Evolutionary conservation across 2,888 invertebrate genomes (phyloP).

Genomic region (Apamea epomidion): DNA sequence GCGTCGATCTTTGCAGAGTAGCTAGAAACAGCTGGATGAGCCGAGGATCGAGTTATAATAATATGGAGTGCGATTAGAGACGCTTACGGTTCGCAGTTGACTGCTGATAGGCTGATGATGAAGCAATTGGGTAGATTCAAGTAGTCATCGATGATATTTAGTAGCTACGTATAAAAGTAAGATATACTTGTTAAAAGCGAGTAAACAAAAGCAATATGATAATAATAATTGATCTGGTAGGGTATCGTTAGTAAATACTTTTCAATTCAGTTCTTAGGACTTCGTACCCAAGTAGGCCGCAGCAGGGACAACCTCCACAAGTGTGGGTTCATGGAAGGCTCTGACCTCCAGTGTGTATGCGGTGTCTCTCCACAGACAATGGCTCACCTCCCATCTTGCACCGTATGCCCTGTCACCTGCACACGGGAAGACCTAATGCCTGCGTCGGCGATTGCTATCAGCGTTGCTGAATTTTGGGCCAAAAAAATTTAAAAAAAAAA

Average conservation of each 20-base stretch:
- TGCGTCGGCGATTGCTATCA: too few relatives aligned
- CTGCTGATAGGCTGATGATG: background rate
- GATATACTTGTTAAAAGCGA: background rate
- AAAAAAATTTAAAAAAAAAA: too few relatives aligned
- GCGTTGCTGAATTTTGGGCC: too few relatives aligned
- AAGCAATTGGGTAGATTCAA: background rate
- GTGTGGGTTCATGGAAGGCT: too few relatives aligned
- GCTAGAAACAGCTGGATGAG: background rate
- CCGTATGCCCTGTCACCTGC: too few relatives aligned
- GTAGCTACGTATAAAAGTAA: background rate
- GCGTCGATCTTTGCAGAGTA: background rate
- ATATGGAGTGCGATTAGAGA: background rate
- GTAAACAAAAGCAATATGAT: background rate
- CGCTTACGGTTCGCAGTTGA: background rate
- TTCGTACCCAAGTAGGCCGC: too few relatives aligned
- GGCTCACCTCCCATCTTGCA: too few relatives aligned
- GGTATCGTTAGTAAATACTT: background rate
- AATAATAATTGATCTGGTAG: background rate
- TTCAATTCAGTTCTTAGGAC: background rate
- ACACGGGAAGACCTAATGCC: too few relatives aligned
- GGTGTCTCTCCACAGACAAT: too few relatives aligned
- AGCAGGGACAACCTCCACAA: too few relatives aligned
- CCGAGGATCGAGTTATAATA: background rate
- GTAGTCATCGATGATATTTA: background rate
- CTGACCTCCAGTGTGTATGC: too few relatives aligned